These are phyloP conservation scores for Meiosimyza platycephala DNA, from an alignment of 2,888 invertebrate genomes.

Conservation along the genomic window DNA sequence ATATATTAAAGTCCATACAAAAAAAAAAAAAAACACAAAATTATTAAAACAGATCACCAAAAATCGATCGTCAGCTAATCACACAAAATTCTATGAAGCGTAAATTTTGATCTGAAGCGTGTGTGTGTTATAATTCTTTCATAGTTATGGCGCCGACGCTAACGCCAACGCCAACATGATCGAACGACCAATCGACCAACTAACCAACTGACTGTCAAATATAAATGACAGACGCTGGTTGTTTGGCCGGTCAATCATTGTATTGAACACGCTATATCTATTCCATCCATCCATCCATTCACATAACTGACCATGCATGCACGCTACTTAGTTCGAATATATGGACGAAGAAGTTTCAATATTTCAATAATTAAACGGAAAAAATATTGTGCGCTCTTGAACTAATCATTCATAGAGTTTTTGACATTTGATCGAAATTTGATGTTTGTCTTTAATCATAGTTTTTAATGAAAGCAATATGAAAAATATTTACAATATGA, in stretches of 20 bases:
- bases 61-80: slow-evolving; percentile 36
- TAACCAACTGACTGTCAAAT: too few species aligned
- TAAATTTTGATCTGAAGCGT: slow-evolving; percentile 20
- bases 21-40: neutral
- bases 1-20: neutral
- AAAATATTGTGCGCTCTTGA: slow-evolving; percentile 14
- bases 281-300: too few species aligned
- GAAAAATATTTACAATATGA: slow-evolving; percentile 4
- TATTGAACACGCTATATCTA: too few species aligned
- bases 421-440: slow-evolving; percentile 45
- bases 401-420: slow-evolving; percentile 43
- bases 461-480: neutral
- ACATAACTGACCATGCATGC: too few species aligned
- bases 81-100: slow-evolving; percentile 42
- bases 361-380: neutral
- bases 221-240: too few species aligned
- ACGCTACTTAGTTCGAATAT: too few species aligned
- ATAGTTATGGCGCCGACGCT: slow-evolving; percentile 16
- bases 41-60: slow-evolving; percentile 23
- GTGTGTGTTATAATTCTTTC: neutral
- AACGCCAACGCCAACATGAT: neutral
- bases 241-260: too few species aligned
- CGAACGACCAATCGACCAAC: slow-evolving; percentile 9
- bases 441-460: slow-evolving; percentile 29
- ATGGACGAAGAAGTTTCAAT: too few species aligned